Conservation (phyloP, 2,797 vertebrate species). For the Cetoscarus ocellatus region DNA sequence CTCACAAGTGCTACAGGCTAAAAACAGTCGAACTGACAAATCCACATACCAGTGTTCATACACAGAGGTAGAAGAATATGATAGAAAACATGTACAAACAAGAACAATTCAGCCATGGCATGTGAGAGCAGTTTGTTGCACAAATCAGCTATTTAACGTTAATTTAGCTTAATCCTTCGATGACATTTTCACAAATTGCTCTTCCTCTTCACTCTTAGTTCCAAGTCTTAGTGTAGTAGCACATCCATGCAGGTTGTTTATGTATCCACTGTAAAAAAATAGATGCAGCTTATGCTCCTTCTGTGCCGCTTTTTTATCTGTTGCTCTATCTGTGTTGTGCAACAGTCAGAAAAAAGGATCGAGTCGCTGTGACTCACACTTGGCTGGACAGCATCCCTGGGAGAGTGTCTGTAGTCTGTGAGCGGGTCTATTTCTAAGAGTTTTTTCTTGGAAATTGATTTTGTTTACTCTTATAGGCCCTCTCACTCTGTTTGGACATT, state of each 20-base stretch:
- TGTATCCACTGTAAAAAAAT: conserved; percentile 12
- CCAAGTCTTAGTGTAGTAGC: conserved; percentile 21
- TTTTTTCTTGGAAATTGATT: conserved; percentile 31
- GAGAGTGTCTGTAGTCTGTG: conserved; percentile 18
- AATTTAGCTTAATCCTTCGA: conserved; percentile 1
- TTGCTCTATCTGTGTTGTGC: conserved; percentile 35
- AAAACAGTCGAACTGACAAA: conserved; percentile 31
- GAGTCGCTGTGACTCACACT: conserved; percentile 45
- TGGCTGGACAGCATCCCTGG: conserved; percentile 33
- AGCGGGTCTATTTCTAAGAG: conserved; percentile 21
- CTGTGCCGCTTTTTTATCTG: conserved; percentile 20
- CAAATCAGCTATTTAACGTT: neutral
- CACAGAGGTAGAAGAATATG: conserved; percentile 12
- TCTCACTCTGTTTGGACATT: conserved; percentile 10
- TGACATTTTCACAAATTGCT: neutral
- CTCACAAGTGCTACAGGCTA: conserved; percentile 8
- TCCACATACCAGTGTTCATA: conserved; percentile 32
- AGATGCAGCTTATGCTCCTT: conserved; percentile 12
- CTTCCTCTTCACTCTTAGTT: neutral
- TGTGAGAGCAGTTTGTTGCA: neutral
- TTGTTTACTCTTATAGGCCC: conserved; percentile 3
- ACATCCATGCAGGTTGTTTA: conserved; percentile 5
- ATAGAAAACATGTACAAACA: conserved; percentile 5
- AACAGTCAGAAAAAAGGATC: conserved; percentile 31
- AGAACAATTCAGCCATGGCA: neutral